These are phyloP conservation scores for Paralvinella palmiformis DNA, from an alignment of 1,140 invertebrate genomes.

Conservation along the genomic window DNA sequence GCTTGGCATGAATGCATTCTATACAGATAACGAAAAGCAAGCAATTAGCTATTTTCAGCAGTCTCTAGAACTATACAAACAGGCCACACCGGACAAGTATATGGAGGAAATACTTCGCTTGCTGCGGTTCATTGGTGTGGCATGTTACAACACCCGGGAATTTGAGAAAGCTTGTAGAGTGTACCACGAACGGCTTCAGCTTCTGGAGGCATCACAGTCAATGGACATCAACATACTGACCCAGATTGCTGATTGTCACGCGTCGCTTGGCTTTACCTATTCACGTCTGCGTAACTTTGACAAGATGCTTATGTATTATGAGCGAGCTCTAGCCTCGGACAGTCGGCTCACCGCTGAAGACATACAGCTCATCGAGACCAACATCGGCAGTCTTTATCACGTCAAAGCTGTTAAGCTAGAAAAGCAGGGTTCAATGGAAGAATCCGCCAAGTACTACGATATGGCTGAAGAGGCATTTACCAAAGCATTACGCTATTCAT, in stretches of 20 bases:
- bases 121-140: constrained; percentile 9
- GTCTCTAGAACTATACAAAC: background rate
- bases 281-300: constrained; percentile 13
- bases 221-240: background rate
- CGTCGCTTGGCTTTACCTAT: constrained; percentile 7
- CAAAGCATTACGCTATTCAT: constrained; percentile 8
- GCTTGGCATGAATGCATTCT: constrained; percentile 7
- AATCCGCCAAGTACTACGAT: background rate
- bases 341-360: constrained; percentile 1
- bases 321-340: background rate
- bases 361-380: constrained; percentile 4
- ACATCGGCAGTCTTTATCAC: constrained; percentile 14
- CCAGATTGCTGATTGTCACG: constrained; percentile 5
- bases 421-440: background rate
- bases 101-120: background rate
- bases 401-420: constrained; percentile 7
- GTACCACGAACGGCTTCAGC: constrained; percentile 5
- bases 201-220: background rate
- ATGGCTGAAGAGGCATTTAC: background rate
- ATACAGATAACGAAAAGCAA: constrained; percentile 2
- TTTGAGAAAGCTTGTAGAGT: background rate
- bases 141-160: constrained; percentile 3
- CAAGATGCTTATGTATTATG: constrained; percentile 11
- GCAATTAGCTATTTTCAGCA: constrained; percentile 5
- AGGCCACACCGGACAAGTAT: background rate